Evolutionary conservation across 2,113 vertebrate genomes (phyloP).

Genomic region (Mungos mungo): DNA sequence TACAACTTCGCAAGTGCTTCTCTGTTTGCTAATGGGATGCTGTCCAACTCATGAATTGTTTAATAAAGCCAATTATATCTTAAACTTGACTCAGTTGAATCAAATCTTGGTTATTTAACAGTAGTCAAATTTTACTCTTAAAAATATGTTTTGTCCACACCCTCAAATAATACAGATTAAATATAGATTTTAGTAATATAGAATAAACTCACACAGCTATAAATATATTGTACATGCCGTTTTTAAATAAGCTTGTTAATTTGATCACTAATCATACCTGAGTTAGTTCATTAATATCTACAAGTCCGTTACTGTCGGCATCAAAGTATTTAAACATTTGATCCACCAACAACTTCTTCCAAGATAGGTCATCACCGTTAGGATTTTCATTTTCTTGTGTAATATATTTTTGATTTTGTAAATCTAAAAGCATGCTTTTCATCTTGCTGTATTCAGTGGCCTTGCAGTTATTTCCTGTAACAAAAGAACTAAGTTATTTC

Average conservation of each 20-base stretch:
- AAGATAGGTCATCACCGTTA: constrained; percentile 85
- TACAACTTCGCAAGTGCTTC: background rate
- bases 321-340: constrained; percentile 95
- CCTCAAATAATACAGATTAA: background rate
- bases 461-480: constrained; percentile 93
- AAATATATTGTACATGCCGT: background rate
- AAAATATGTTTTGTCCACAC: background rate
- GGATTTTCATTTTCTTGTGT: constrained; percentile 82
- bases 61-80: background rate
- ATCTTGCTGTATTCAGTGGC: constrained; percentile 90
- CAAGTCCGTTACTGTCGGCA: constrained; percentile 88
- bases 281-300: constrained; percentile 93
- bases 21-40: background rate
- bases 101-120: background rate
- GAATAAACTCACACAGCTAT: background rate
- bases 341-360: constrained; percentile 92
- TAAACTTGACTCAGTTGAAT: background rate
- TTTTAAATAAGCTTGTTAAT: background rate
- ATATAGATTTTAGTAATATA: background rate
- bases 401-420: constrained; percentile 89
- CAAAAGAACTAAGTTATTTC: constrained; percentile 60
- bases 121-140: background rate
- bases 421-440: constrained; percentile 91
- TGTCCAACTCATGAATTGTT: background rate
- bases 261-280: constrained; percentile 87